Percentiles rank a stretch among this genome's conserved stretches.
phyloP scores from a whole-genome alignment of 2,113 vertebrate genomes.

The Thunnus thynnus region DNA sequence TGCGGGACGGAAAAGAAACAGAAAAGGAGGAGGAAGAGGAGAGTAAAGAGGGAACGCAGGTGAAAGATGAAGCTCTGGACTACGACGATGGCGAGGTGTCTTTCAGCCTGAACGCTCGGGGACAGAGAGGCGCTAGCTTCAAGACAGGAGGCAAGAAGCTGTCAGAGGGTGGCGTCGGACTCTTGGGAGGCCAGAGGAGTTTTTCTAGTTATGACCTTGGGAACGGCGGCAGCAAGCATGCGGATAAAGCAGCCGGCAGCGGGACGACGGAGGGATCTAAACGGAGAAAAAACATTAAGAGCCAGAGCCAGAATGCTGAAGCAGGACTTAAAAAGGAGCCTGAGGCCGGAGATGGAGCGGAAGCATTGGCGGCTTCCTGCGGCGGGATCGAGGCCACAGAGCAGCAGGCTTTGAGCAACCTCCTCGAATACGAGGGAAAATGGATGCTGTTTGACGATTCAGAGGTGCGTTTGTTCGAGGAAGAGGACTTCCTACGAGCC shows the following conservation, averaged over 20 bases:
- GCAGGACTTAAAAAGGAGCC: constrained; percentile 60
- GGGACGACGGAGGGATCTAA: constrained; percentile 73
- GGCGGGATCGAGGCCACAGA: constrained; percentile 45
- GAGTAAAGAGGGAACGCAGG: constrained; percentile 73
- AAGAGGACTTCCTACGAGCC: constrained; percentile 93
- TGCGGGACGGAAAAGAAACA: constrained; percentile 64
- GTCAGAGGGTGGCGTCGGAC: constrained; percentile 88
- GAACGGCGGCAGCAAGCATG: constrained; percentile 81
- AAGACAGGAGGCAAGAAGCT: constrained; percentile 90
- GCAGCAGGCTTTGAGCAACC: constrained; percentile 74
- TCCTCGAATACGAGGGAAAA: constrained; percentile 93
- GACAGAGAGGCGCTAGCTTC: constrained; percentile 38
- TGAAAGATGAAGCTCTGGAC: constrained; percentile 77
- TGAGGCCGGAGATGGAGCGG: constrained; percentile 51
- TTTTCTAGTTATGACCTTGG: constrained; percentile 87
- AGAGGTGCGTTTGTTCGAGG: constrained; percentile 94
- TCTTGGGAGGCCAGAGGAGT: constrained; percentile 95
- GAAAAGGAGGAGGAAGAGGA: constrained; percentile 42
- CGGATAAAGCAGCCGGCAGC: constrained; percentile 81
- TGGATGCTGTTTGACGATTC: constrained; percentile 98
- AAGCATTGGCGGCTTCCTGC: not conserved
- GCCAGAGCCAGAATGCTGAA: constrained; percentile 60
- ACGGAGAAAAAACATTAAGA: constrained; percentile 62
- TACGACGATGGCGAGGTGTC: constrained; percentile 91
- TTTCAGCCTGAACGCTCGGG: constrained; percentile 79